These are phyloP conservation scores for Atlantisia rogersi DNA, from an alignment of 2,113 vertebrate species.

Conservation along the genomic window DNA sequence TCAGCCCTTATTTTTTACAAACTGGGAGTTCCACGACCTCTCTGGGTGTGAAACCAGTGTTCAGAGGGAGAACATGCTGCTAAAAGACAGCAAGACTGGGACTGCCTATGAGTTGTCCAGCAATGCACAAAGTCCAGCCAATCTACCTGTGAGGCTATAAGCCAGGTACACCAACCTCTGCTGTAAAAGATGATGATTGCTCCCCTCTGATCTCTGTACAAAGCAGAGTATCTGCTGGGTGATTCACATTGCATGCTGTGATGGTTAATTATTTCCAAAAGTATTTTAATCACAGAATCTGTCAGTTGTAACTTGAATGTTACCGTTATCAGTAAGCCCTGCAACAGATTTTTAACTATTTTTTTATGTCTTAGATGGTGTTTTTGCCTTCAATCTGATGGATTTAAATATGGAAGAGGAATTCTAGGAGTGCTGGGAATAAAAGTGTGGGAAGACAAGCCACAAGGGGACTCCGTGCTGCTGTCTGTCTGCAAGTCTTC, in stretches of 20 bases:
- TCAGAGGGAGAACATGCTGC: not conserved
- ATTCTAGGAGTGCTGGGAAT: not conserved
- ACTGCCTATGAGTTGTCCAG: not conserved
- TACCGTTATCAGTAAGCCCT: not conserved
- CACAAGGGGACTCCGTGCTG: not conserved
- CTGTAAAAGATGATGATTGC: not conserved
- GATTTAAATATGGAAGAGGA: constrained; percentile 6
- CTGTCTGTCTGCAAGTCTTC: constrained; percentile 38
- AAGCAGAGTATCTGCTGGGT: not conserved
- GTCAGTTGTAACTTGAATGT: not conserved
- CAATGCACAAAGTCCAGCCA: not conserved
- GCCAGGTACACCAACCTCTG: not conserved
- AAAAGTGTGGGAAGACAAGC: not conserved
- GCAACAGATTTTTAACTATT: not conserved
- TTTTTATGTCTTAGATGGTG: constrained; percentile 43
- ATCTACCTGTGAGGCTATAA: not conserved
- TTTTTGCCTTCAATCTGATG: not conserved
- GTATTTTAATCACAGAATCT: not conserved
- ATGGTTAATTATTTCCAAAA: not conserved
- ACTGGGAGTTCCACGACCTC: not conserved
- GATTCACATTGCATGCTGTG: not conserved
- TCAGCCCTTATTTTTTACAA: not conserved
- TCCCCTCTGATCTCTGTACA: not conserved
- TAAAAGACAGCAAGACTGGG: not conserved
- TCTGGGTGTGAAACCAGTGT: not conserved